Evolutionary conservation across 2,888 invertebrate species (phyloP), one percentile per base, ranked within the genome.

Genomic region (Timema cristinae): DNA sequence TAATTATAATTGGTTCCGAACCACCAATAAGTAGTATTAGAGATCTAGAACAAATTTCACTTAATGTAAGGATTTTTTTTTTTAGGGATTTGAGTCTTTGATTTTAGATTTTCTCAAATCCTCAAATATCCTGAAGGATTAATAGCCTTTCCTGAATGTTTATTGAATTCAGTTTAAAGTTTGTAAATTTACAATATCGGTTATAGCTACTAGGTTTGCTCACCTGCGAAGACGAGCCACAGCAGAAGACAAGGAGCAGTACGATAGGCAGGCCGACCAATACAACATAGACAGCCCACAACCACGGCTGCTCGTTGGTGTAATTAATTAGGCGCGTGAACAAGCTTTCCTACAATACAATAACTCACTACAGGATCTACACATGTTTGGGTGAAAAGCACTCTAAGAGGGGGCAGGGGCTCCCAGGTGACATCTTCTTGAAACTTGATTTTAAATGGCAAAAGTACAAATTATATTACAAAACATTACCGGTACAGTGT

Each of bases 251-350:
- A 78, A 94, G 86, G 80, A 92, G 81, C 79, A 93, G 84, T 70
- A 93, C 90, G 79, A 97, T 86, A 68, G 96, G 89, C 73, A 95
- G 83, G 79, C 93, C 91, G 79, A 91, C 83, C 73, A 89, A 88
- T 76, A 96, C 83, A 79, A 95, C 87, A 84, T 92, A 92, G 70
- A 95, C 90, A 67, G 89, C 94, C 91, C 94, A 97, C 79, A 96
- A 86, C 91, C 95, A 94, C 50, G 97, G 97, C 81, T 93, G 89
- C 75, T 93, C 91, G 78, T 91, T 91, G 74, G 94, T 91, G 80
- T 90, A 89, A 80, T 88, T 87, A 79, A 92, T 86, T 78, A 92
- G 83, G 78, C 91, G 90, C 79, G 89, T 89, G 83, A 95, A 85
- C 78, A 91, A 85, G 76, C 91, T 91, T 81, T 93, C 94, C 94